Base-by-base conservation (phyloP, 2,113 vertebrate genomes). In the Lamprotornis superbus region DNA sequence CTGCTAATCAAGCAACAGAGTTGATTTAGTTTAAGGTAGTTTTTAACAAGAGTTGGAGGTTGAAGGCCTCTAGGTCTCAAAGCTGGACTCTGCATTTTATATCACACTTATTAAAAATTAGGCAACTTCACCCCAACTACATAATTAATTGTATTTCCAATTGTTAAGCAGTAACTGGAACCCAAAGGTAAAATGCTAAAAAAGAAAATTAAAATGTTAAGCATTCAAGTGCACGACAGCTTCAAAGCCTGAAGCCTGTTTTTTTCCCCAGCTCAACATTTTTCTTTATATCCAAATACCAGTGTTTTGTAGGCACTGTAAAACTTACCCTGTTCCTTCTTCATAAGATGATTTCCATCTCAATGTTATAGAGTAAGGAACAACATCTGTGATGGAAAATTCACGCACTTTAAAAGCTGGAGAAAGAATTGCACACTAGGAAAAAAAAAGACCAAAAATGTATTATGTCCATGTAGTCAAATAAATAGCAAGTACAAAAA, bases 351-450 rank as follows among this genome's bases (percentile, higher is more conserved):
- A 98, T 94, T 99, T 99, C 99, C 99, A 99, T 78, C 98, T 98
- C 80, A 99, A 93, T 4, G 99, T 99, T 83, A 99, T 95, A n/a
- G 99, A 98, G 82, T 99, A 99, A n/a, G 99, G 98, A 97, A 99
- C 98, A 87, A 98, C 97, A 79, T 99, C 99, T 39, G 98, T 99
- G 97, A 99, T 99, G 80, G 99, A 99, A 97, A 99, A 99, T 90
- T 99, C 99, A 56, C 99, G 98, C 68, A 99, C 99, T 95, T 99
- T 99, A 96, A 99, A 99, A 42, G 99, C 99, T 94, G 99, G 99
- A 59, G 99, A 99, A 91, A 99, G 98, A 97, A 99, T 99, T 59
- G 99, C 99, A 95, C 99, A 99, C 99, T 99, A 96, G 85, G 97
- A 71, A 47, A 69, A 94, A 93, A 83, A 75, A 93, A 97, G 21